These are phyloP conservation scores for Sitodiplosis mosellana DNA, from an alignment of 1,140 invertebrate species.

Conservation along the genomic window DNA sequence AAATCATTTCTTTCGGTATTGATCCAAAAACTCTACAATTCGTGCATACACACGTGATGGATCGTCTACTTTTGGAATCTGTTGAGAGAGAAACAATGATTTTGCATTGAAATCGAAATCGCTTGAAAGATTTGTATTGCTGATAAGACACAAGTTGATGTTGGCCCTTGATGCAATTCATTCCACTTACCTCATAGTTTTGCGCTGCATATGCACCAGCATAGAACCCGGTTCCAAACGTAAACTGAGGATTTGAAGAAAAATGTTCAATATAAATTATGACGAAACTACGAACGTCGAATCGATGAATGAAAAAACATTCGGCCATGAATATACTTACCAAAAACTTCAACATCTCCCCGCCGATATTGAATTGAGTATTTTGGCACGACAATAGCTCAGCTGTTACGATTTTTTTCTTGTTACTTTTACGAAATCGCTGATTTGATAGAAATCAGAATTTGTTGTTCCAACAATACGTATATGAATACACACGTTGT, in stretches of 20 bases:
- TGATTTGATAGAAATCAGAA: no score
- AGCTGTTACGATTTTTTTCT: no score
- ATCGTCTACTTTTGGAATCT: conserved; percentile 69
- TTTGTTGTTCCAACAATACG: no score
- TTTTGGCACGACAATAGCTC: no score
- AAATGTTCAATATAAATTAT: conserved; percentile 4
- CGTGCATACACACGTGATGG: conserved; percentile 46
- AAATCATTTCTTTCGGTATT: conserved; percentile 26
- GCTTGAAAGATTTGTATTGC: neutral
- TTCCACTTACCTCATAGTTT: conserved; percentile 54
- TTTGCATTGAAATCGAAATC: neutral
- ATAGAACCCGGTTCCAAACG: conserved; percentile 55
- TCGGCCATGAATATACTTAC: conserved; percentile 13
- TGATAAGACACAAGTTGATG: conserved; percentile 1
- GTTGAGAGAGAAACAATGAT: conserved; percentile 18
- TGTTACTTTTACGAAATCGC: no score
- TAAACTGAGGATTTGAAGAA: conserved; percentile 36
- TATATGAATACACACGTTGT: no score
- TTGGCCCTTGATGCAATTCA: conserved; percentile 3
- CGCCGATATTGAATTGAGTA: no score
- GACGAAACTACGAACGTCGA: neutral
- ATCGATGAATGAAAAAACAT: no score
- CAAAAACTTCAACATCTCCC: conserved; percentile 21
- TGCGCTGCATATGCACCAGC: conserved; percentile 60
- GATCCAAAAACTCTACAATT: conserved; percentile 45